Evolutionary conservation across 2,888 invertebrate species (phyloP).

Genomic region (Myathropa florea): DNA sequence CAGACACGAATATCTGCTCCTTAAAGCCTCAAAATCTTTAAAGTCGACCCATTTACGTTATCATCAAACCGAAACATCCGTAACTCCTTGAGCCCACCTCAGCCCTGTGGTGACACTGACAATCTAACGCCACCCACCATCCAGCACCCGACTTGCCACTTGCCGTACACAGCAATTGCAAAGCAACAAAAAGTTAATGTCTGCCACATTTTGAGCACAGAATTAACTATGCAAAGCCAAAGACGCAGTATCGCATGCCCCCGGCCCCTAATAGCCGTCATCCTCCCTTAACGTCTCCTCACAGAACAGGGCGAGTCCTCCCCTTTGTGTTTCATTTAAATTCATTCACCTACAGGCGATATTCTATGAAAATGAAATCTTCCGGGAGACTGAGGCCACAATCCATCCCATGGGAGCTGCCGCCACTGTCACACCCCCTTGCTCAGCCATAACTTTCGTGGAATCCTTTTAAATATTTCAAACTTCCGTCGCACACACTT

Average conservation of each 20-base stretch:
- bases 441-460: slow-evolving; percentile 38
- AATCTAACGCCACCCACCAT: background rate
- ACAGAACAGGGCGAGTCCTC: background rate
- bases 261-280: slow-evolving; percentile 49
- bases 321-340: slow-evolving; percentile 53
- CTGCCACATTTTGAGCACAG: slow-evolving; percentile 38
- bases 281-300: slow-evolving; percentile 7
- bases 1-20: background rate
- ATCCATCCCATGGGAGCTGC: slow-evolving; percentile 21
- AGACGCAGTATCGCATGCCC: slow-evolving; percentile 23
- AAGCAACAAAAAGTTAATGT: slow-evolving; percentile 38
- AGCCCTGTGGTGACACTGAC: slow-evolving; percentile 2
- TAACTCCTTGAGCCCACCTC: slow-evolving; percentile 5
- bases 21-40: background rate
- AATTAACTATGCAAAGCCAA: slow-evolving; percentile 59
- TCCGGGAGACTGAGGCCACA: slow-evolving; percentile 31
- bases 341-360: slow-evolving; percentile 53
- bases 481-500: slow-evolving; percentile 23
- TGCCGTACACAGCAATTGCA: slow-evolving; percentile 11
- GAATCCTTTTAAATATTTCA: slow-evolving; percentile 64
- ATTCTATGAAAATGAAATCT: slow-evolving; percentile 55
- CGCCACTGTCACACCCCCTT: background rate
- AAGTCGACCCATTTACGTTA: slow-evolving; percentile 5
- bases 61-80: background rate
- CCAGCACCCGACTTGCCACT: background rate